Evolutionary conservation across 1,140 invertebrate genomes (phyloP).

Genomic region (Zaprionus lachaisei): DNA sequence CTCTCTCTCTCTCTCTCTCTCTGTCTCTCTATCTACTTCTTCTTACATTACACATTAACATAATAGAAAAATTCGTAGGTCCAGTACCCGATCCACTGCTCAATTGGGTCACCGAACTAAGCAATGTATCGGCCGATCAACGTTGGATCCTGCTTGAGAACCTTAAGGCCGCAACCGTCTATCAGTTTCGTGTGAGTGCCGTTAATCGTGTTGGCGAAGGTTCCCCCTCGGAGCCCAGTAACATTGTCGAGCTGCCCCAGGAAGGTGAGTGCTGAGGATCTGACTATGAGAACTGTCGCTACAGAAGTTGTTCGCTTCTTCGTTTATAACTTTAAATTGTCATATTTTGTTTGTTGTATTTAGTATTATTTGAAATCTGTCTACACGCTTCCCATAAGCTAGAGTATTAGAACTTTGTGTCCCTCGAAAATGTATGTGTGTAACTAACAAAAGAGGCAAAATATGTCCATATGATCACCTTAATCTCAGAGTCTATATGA

Average conservation of each 20-base stretch:
- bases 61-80: constrained; percentile 87
- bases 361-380: neutral
- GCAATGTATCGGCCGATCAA: constrained; percentile 92
- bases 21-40: constrained; percentile 8
- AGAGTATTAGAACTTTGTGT: no score
- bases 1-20: constrained; percentile 9
- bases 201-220: constrained; percentile 98
- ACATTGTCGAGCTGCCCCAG: constrained; percentile 94
- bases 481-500: no score
- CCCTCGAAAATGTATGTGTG: no score
- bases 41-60: constrained; percentile 75
- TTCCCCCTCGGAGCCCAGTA: constrained; percentile 93
- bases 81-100: constrained; percentile 91
- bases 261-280: constrained; percentile 89
- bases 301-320: neutral
- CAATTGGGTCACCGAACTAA: constrained; percentile 95
- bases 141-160: constrained; percentile 93
- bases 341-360: neutral
- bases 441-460: no score
- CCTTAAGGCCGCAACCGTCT: constrained; percentile 96
- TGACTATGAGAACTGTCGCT: neutral
- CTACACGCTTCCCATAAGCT: neutral
- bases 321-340: neutral
- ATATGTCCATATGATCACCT: no score
- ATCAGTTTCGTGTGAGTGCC: constrained; percentile 98